Percentiles rank a stretch among this genome's conserved stretches.
Conservation (phyloP, 30 jellyfish, hydroid and myxozoan species). For the Mastigias papua region DNA sequence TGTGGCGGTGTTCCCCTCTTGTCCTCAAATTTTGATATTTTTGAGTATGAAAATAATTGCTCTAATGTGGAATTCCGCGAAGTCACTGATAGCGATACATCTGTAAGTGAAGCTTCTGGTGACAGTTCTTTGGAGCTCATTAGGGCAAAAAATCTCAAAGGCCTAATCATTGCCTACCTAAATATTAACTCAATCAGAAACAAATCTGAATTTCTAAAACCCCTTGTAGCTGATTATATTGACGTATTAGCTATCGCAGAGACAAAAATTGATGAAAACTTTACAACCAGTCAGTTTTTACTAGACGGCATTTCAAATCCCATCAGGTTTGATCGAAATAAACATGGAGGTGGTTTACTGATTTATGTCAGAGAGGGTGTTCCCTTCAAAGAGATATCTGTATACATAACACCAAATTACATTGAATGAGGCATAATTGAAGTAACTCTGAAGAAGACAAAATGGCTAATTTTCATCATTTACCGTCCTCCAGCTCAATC, state of each 20-base stretch:
- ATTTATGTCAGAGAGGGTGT: slow-evolving; percentile 45
- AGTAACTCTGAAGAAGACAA: slow-evolving; percentile 30
- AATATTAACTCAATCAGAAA: not conserved
- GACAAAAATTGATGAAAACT: not conserved
- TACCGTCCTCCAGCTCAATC: slow-evolving; percentile 57
- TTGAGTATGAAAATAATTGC: too few relatives aligned
- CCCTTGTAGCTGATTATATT: not conserved
- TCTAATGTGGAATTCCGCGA: not conserved
- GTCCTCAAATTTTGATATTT: too few relatives aligned
- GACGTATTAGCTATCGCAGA: not conserved
- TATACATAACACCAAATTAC: slow-evolving; percentile 16
- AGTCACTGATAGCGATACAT: not conserved
- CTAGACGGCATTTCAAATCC: not conserved
- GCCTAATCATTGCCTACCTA: not conserved
- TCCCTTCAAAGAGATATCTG: slow-evolving; percentile 32
- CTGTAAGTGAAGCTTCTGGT: too few relatives aligned
- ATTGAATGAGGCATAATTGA: slow-evolving; percentile 45
- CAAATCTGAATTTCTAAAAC: not conserved
- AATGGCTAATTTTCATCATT: slow-evolving; percentile 13
- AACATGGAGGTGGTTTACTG: slow-evolving; percentile 56
- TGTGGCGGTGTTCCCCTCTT: too few relatives aligned
- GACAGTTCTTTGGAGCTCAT: too few relatives aligned
- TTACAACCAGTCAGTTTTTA: not conserved
- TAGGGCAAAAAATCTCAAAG: not conserved
- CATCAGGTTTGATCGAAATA: slow-evolving; percentile 32